Conservation (phyloP, 2,888 invertebrate species). For the Seira musarum region DNA sequence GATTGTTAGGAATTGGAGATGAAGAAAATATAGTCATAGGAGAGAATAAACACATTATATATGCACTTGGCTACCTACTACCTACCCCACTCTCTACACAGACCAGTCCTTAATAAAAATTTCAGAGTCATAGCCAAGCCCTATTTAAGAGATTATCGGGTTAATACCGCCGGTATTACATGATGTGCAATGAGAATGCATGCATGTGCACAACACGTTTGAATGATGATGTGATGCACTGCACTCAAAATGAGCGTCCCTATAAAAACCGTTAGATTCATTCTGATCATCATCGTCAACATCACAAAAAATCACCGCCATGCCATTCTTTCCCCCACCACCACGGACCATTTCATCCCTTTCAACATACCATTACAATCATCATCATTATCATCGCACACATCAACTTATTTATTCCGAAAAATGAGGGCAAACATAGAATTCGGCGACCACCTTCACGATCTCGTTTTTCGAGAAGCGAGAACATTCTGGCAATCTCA, state of each 20-base stretch:
- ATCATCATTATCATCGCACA: background rate
- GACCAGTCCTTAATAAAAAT: constrained; percentile 17
- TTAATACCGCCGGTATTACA: constrained; percentile 15
- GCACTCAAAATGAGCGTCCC: constrained; percentile 5
- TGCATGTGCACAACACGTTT: background rate
- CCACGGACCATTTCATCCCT: too few species aligned
- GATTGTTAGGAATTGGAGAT: too few species aligned
- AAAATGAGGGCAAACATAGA: constrained; percentile 40
- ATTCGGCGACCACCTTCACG: constrained; percentile 20
- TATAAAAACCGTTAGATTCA: constrained; percentile 45
- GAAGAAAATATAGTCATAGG: too few species aligned
- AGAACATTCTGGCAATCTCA: too few species aligned
- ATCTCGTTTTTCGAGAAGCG: too few species aligned
- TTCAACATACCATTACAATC: constrained; percentile 8
- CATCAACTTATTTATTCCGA: background rate
- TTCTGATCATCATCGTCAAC: constrained; percentile 43
- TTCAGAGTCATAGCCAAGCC: constrained; percentile 31
- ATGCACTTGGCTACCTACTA: too few species aligned
- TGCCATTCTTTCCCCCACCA: too few species aligned
- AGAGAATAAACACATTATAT: too few species aligned
- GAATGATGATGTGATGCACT: too few species aligned
- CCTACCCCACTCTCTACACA: too few species aligned
- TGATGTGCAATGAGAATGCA: background rate
- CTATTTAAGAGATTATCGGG: constrained; percentile 2
- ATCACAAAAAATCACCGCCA: background rate